These are phyloP conservation scores for Amphipoea oculea DNA, from an alignment of 2,888 invertebrate species.

Conservation along the genomic window DNA sequence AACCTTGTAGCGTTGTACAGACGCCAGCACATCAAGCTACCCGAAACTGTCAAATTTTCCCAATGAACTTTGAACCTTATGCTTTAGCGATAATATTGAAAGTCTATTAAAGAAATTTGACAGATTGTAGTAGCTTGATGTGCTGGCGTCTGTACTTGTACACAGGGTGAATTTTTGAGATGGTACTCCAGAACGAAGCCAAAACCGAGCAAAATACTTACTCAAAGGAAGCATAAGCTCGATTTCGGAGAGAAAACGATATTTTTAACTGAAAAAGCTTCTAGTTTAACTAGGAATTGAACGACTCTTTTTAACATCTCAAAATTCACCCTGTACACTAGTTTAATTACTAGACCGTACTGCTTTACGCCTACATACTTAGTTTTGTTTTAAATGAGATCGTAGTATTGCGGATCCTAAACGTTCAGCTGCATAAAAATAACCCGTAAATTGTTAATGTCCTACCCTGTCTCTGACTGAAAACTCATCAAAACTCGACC, in stretches of 20 bases:
- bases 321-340: not conserved
- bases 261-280: not conserved
- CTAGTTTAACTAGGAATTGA: not conserved
- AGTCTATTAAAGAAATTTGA: too few relatives aligned
- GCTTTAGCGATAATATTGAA: too few relatives aligned
- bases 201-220: not conserved
- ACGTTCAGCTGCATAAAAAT: not conserved
- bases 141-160: not conserved
- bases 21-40: too few relatives aligned
- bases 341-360: not conserved
- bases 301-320: not conserved
- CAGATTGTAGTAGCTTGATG: too few relatives aligned
- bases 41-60: too few relatives aligned
- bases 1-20: not conserved
- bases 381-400: not conserved
- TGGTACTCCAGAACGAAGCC: not conserved
- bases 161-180: not conserved
- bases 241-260: not conserved
- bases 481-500: constrained; percentile 5
- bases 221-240: not conserved
- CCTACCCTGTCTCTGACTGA: not conserved
- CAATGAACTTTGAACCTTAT: too few relatives aligned
- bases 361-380: not conserved
- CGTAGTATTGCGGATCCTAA: too few relatives aligned
- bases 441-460: too few relatives aligned